phyloP scores from a whole-genome alignment of 2,888 invertebrate species.

The Mycalesis mineus region DNA sequence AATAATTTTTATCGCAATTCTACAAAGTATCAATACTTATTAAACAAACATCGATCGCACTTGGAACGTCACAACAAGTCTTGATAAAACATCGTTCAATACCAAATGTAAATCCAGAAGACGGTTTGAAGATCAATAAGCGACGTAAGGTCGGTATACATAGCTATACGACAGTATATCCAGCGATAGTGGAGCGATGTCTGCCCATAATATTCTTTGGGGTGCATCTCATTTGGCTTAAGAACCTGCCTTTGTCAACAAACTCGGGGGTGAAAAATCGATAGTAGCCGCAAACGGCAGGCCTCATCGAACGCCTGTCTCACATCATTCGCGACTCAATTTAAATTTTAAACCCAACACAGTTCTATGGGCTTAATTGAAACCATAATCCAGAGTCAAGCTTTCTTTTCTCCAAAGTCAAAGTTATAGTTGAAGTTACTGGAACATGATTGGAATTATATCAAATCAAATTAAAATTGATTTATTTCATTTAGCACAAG shows the following conservation, averaged over 20 bases:
- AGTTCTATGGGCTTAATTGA: neutral
- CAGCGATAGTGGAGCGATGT: slow-evolving; percentile 62
- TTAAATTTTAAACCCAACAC: slow-evolving; percentile 37
- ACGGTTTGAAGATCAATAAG: slow-evolving; percentile 39
- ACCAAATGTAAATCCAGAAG: slow-evolving; percentile 29
- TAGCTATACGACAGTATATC: slow-evolving; percentile 33
- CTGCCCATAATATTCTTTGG: slow-evolving; percentile 79
- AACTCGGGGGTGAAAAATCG: slow-evolving; percentile 75
- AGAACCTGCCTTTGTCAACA: slow-evolving; percentile 79
- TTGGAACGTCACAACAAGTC: neutral
- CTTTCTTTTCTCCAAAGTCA: neutral
- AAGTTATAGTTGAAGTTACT: too few relatives aligned
- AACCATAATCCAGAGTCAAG: neutral
- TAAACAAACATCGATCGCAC: too few relatives aligned
- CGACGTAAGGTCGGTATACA: slow-evolving; percentile 32
- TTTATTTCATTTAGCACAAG: too few relatives aligned
- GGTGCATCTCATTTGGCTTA: slow-evolving; percentile 79
- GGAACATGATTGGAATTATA: too few relatives aligned
- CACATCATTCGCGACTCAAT: slow-evolving; percentile 56
- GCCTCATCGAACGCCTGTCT: slow-evolving; percentile 59
- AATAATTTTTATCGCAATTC: too few relatives aligned
- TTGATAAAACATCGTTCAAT: slow-evolving; percentile 6
- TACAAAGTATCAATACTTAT: too few relatives aligned
- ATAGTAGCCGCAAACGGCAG: slow-evolving; percentile 64
- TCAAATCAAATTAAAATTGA: too few relatives aligned